A percentile compares a stretch with the other conserved stretches of the same genome.
Conservation (phyloP, 1,140 invertebrate genomes). For the Polypedilum pembai region DNA sequence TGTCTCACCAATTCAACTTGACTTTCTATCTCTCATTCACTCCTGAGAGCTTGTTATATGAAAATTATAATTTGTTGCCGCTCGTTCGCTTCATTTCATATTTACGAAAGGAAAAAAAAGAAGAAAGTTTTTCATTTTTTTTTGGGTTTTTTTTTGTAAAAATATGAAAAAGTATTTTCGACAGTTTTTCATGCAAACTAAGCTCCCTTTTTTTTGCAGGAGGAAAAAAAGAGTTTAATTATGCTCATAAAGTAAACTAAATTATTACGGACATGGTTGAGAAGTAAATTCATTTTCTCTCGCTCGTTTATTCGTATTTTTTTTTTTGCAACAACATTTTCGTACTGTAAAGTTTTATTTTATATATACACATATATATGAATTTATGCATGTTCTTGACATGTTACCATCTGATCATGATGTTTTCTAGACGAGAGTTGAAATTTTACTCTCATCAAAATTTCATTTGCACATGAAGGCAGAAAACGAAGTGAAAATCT, state of each 20-base stretch:
- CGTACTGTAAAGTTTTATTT: constrained; percentile 18
- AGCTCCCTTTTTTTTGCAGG: background rate
- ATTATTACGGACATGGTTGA: constrained; percentile 12
- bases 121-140: background rate
- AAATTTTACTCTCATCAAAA: background rate
- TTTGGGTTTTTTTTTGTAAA: constrained; percentile 12
- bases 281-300: background rate
- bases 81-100: constrained; percentile 14
- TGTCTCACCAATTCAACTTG: background rate
- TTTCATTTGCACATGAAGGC: background rate
- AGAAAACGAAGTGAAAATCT: background rate
- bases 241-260: constrained; percentile 19
- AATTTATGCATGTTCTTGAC: constrained; percentile 18
- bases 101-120: constrained; percentile 1
- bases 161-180: background rate
- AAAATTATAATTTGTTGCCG: constrained; percentile 3
- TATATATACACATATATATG: background rate
- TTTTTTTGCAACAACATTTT: constrained; percentile 1
- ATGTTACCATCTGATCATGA: constrained; percentile 17
- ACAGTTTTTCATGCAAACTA: constrained; percentile 11
- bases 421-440: constrained; percentile 12
- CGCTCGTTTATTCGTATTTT: too few species aligned
- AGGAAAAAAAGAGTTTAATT: constrained; percentile 14
- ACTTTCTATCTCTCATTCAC: background rate
- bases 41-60: background rate